Evolutionary conservation across 2,888 invertebrate species (phyloP).

Genomic region (Ectemnius lituratus): DNA sequence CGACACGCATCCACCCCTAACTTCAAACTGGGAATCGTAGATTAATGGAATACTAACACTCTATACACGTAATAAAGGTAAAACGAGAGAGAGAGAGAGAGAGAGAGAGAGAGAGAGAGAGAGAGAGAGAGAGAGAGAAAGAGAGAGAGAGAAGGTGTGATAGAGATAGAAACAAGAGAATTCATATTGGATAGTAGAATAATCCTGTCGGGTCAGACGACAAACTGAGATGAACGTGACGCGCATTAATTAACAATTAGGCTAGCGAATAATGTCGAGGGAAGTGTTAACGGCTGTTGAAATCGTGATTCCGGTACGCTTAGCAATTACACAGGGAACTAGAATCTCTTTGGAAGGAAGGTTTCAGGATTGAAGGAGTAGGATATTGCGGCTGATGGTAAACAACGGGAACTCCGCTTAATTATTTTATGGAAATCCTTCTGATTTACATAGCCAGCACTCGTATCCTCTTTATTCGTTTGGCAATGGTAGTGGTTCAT

Average conservation of each 20-base stretch:
- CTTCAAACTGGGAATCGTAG: no score
- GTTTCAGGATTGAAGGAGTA: slow-evolving; percentile 34
- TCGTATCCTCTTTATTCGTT: slow-evolving; percentile 18
- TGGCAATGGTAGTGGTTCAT: neutral
- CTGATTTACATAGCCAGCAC: slow-evolving; percentile 46
- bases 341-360: neutral
- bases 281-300: slow-evolving; percentile 40
- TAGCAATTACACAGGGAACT: slow-evolving; percentile 31
- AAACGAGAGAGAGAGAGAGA: neutral
- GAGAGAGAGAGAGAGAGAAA: no score
- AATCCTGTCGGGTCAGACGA: neutral
- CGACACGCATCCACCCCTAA: neutral
- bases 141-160: no score
- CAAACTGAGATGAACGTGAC: slow-evolving; percentile 16
- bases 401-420: slow-evolving; percentile 58
- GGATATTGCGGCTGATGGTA: slow-evolving; percentile 30
- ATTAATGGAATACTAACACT: neutral
- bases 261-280: slow-evolving; percentile 37
- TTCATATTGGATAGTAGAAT: neutral
- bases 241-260: slow-evolving; percentile 56
- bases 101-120: no score
- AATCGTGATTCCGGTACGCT: slow-evolving; percentile 38
- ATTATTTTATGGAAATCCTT: slow-evolving; percentile 63
- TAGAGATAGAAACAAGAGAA: no score
- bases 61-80: neutral